phyloP scores from a whole-genome alignment of 2,888 invertebrate species.

The Cryptus armator region DNA sequence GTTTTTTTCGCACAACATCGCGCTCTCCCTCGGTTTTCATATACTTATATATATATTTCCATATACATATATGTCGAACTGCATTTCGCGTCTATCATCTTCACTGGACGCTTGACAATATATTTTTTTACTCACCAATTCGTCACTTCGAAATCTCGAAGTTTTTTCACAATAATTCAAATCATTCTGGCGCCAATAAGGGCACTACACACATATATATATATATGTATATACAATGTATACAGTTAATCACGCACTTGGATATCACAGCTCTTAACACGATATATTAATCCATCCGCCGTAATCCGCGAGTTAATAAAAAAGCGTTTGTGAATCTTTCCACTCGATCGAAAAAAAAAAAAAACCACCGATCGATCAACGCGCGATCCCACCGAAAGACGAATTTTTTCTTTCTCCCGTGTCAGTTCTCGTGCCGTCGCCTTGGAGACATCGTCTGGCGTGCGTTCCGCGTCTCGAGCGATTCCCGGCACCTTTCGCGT shows the following conservation, averaged over 20 bases:
- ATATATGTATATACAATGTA: background rate
- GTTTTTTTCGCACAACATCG: slow-evolving; percentile 30
- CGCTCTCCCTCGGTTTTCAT: background rate
- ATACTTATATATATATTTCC: background rate
- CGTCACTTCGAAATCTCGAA: slow-evolving; percentile 1
- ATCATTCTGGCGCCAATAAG: background rate
- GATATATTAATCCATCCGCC: background rate
- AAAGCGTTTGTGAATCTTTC: background rate
- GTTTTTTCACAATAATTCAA: slow-evolving; percentile 10
- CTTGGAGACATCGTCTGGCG: slow-evolving; percentile 50
- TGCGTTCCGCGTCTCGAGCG: slow-evolving; percentile 29
- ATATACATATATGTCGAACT: background rate
- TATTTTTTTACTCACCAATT: slow-evolving; percentile 37
- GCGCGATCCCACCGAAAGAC: background rate
- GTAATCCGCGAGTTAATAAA: background rate
- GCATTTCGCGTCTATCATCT: background rate
- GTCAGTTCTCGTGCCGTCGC: slow-evolving; percentile 31
- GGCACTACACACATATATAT: background rate
- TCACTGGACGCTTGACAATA: background rate
- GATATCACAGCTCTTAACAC: slow-evolving; percentile 7
- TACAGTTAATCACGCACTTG: slow-evolving; percentile 13
- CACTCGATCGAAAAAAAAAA: background rate
- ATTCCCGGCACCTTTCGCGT: slow-evolving; percentile 39
- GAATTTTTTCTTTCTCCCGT: background rate
- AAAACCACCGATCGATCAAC: background rate